Percentiles rank a stretch among this genome's conserved stretches.
These are phyloP conservation scores for Morpho achilles DNA, from an alignment of 2,888 invertebrate species.

Conservation along the genomic window DNA sequence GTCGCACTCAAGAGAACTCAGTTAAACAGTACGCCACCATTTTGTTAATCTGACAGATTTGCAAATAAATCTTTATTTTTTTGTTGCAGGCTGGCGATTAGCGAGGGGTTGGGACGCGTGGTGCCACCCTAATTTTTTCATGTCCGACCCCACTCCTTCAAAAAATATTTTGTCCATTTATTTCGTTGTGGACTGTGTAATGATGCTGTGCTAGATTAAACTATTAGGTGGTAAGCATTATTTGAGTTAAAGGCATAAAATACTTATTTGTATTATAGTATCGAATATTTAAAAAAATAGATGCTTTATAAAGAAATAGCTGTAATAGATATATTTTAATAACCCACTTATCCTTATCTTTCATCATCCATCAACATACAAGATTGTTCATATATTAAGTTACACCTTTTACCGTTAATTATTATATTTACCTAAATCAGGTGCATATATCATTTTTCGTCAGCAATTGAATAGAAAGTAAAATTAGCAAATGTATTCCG, in stretches of 20 bases:
- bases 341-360: too few relatives aligned
- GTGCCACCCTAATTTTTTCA: conserved; percentile 61
- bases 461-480: too few relatives aligned
- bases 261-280: neutral
- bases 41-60: conserved; percentile 28
- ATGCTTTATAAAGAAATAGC: too few relatives aligned
- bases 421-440: too few relatives aligned
- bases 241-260: neutral
- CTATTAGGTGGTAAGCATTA: conserved; percentile 10
- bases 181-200: conserved; percentile 43
- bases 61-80: conserved; percentile 72
- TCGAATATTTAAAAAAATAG: too few relatives aligned
- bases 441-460: too few relatives aligned
- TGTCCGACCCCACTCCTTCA: conserved; percentile 50
- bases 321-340: too few relatives aligned
- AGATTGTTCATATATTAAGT: too few relatives aligned
- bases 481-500: too few relatives aligned
- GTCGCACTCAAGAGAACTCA: too few relatives aligned
- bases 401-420: too few relatives aligned
- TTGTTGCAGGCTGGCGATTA: conserved; percentile 56
- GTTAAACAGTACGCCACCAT: conserved; percentile 1
- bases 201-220: conserved; percentile 35
- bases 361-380: too few relatives aligned
- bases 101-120: conserved; percentile 34
- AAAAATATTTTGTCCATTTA: conserved; percentile 35